Base-by-base conservation (phyloP, 2,888 invertebrate species). In the Halocaridina rubra region DNA sequence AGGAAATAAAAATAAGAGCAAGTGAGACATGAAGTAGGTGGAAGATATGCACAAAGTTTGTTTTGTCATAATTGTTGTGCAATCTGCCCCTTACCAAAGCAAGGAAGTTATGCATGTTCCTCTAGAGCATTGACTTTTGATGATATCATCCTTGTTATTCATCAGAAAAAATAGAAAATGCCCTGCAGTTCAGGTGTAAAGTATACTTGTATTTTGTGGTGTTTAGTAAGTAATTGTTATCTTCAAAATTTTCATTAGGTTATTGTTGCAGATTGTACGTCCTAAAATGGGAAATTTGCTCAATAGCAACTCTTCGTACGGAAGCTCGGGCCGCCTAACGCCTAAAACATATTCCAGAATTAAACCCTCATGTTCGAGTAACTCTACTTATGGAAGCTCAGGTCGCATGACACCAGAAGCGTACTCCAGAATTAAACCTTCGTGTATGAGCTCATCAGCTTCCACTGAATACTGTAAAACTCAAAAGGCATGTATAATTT, bases 341-440 rank as follows among this genome's bases (percentile, higher is more conserved):
- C 76, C 76, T 3, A 76, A 76, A 29, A 76, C 59, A 0, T 71
- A 71, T 19, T 71, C 71, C n/a, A 71, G 30, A 33, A 71, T 71
- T 33, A n/a, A 16, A 16, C 71, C 7, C 13, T 0, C n/a, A 29
- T 13, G 22, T 19, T 13, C 19, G 8, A 10, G 16, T 16, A 69
- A 19, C 69, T 69, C 69, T 29, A 29, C 24, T 2, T 32, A 29
- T 69, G 69, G 69, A 29, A 69, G 69, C 10, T 69, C 53, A 53
- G 30, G 33, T 33, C 32, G 71, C 59, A 59, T 59, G 13, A 53
- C 57, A 59, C 76, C 76, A 3, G 59, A 76, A 29, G 59, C 59
- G 0, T 71, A 71, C 22, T 71, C 71, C n/a, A 71, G 30, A 33
- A 71, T 71, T 33, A n/a, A 16, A 16, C 71, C 7, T 19, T 5